A percentile compares a stretch with the other conserved stretches of the same genome.
phyloP scores from a whole-genome alignment of 2,113 vertebrate genomes.

The Ophiodon elongatus region DNA sequence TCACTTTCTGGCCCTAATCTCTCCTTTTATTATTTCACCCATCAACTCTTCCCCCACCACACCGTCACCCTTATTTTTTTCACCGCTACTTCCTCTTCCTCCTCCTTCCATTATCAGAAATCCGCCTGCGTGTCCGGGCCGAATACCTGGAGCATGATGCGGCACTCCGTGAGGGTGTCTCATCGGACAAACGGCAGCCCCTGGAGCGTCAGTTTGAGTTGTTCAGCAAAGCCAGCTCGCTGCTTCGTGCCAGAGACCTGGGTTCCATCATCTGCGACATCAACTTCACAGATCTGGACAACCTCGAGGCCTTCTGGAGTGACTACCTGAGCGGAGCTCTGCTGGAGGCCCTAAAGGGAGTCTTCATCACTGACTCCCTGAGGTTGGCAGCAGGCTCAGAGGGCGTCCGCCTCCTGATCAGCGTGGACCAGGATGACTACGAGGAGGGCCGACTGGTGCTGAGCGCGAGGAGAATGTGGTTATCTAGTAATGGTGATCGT shows the following conservation, averaged over 20 bases:
- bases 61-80: constrained; percentile 20
- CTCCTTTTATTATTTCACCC: constrained; percentile 9
- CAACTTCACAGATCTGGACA: constrained; percentile 93
- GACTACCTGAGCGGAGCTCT: constrained; percentile 93
- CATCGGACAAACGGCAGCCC: constrained; percentile 88
- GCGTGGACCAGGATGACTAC: constrained; percentile 93
- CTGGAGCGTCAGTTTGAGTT: constrained; percentile 91
- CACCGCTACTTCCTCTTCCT: constrained; percentile 40
- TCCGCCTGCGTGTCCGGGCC: constrained; percentile 91
- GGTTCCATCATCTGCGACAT: constrained; percentile 94
- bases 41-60: background rate
- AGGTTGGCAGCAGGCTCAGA: constrained; percentile 89
- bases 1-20: constrained; percentile 18
- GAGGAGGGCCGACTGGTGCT: constrained; percentile 88
- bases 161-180: constrained; percentile 87
- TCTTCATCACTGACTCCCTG: constrained; percentile 93
- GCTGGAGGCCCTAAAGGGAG: constrained; percentile 91
- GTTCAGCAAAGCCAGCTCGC: constrained; percentile 89
- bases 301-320: constrained; percentile 93
- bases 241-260: constrained; percentile 90
- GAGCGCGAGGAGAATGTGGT: constrained; percentile 50
- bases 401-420: constrained; percentile 90
- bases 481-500: constrained; percentile 21
- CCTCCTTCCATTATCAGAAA: constrained; percentile 80
- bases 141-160: constrained; percentile 92